phyloP scores from a whole-genome alignment of 1,140 invertebrate species.

The Drosophila arawakana region DNA sequence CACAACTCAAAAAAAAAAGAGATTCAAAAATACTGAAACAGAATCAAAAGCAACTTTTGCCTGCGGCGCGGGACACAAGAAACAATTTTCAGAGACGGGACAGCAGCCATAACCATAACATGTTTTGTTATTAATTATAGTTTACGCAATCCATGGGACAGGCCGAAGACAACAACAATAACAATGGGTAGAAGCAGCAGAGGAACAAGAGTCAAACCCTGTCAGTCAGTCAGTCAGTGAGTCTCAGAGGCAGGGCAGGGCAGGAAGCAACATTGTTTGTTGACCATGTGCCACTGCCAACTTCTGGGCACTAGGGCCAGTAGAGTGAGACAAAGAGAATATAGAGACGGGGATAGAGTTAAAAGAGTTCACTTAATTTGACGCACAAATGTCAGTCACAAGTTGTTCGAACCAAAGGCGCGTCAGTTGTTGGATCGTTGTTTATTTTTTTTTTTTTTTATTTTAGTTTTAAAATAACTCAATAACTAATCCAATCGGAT shows the following conservation, averaged over 20 bases:
- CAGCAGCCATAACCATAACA: conserved; percentile 75
- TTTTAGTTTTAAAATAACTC: conserved; percentile 79
- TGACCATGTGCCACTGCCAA: conserved; percentile 72
- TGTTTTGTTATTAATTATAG: conserved; percentile 83
- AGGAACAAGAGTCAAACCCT: conserved; percentile 58
- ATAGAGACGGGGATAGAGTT: not conserved
- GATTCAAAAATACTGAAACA: conserved; percentile 13
- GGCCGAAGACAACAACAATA: conserved; percentile 71
- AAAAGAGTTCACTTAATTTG: conserved; percentile 82
- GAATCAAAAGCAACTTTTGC: conserved; percentile 49
- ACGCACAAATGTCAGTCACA: conserved; percentile 81
- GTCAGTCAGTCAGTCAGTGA: conserved; percentile 39
- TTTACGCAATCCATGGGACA: conserved; percentile 80
- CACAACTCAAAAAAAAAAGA: conserved; percentile 19
- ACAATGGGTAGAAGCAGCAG: conserved; percentile 31
- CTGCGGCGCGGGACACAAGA: conserved; percentile 71
- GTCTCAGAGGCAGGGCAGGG: conserved; percentile 26
- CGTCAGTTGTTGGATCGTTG: conserved; percentile 62
- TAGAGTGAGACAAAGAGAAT: conserved; percentile 20
- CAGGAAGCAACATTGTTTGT: conserved; percentile 52
- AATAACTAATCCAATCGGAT: conserved; percentile 80
- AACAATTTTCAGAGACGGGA: conserved; percentile 72
- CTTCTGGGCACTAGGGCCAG: conserved; percentile 13
- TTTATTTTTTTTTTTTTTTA: conserved; percentile 36
- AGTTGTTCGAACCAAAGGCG: conserved; percentile 45